Conservation (phyloP, 2,888 invertebrate genomes). For the Oscheius sp. region DNA sequence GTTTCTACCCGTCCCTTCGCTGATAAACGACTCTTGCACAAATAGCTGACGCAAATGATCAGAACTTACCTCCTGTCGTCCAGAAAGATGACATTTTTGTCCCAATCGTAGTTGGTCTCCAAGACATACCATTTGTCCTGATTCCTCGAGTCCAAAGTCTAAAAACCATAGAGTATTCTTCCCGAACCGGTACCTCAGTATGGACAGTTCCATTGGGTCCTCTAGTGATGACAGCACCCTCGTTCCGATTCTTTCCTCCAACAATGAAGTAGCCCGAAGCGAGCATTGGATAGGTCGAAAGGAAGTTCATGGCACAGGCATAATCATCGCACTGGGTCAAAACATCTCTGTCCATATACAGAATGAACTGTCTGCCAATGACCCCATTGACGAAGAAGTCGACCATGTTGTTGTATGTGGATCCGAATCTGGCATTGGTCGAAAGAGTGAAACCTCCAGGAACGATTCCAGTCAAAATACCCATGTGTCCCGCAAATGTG, state of each 20-base stretch:
- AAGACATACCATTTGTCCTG: constrained; percentile 74
- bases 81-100: constrained; percentile 76
- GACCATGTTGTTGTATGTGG: constrained; percentile 75
- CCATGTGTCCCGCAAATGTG: constrained; percentile 77
- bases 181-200: constrained; percentile 9
- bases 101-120: constrained; percentile 78
- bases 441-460: constrained; percentile 64
- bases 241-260: constrained; percentile 67
- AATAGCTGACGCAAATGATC: too few species aligned
- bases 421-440: constrained; percentile 75
- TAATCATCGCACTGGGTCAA: constrained; percentile 37
- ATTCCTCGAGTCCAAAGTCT: background rate
- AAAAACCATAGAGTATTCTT: background rate
- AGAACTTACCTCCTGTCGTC: constrained; percentile 75
- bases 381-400: constrained; percentile 71
- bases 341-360: constrained; percentile 45
- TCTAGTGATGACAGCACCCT: constrained; percentile 53
- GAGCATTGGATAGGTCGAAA: constrained; percentile 38
- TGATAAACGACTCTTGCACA: too few species aligned
- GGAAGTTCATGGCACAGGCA: constrained; percentile 39
- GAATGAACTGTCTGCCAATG: constrained; percentile 36
- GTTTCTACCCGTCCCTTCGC: too few species aligned
- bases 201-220: constrained; percentile 51
- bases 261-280: constrained; percentile 78
- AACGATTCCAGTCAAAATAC: constrained; percentile 75